phyloP scores from a whole-genome alignment of 2,888 invertebrate genomes.

The Morpho helenor region DNA sequence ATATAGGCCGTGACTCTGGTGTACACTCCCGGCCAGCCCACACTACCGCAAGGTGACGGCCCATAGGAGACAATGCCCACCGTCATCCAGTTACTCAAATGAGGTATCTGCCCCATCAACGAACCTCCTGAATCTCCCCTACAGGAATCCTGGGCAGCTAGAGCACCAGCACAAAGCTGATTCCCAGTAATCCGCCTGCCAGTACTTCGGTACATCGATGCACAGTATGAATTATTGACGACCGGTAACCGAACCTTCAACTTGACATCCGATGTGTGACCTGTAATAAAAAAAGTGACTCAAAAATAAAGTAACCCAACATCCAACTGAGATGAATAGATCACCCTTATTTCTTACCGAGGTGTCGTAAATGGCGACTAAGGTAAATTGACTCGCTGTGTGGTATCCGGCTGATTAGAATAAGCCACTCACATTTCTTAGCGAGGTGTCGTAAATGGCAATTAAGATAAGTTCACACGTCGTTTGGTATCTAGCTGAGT shows the following conservation, averaged over 20 bases:
- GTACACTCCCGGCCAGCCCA: slow-evolving; percentile 47
- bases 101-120: slow-evolving; percentile 59
- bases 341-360: too few relatives aligned
- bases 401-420: too few relatives aligned
- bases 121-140: slow-evolving; percentile 85
- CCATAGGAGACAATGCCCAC: slow-evolving; percentile 79
- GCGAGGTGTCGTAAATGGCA: too few relatives aligned
- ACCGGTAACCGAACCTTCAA: slow-evolving; percentile 66
- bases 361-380: too few relatives aligned
- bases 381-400: too few relatives aligned
- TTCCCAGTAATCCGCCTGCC: slow-evolving; percentile 70
- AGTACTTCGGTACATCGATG: slow-evolving; percentile 64
- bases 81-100: slow-evolving; percentile 72
- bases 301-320: too few relatives aligned
- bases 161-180: slow-evolving; percentile 82
- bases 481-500: too few relatives aligned
- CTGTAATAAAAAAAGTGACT: slow-evolving; percentile 39
- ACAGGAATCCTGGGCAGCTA: slow-evolving; percentile 79
- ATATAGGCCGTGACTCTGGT: slow-evolving; percentile 3
- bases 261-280: slow-evolving; percentile 74
- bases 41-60: slow-evolving; percentile 66
- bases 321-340: too few relatives aligned
- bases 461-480: too few relatives aligned
- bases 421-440: too few relatives aligned
- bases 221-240: slow-evolving; percentile 66